These are phyloP conservation scores for Camelus dromedarius DNA, from an alignment of 2,113 vertebrate genomes.

Conservation along the genomic window DNA sequence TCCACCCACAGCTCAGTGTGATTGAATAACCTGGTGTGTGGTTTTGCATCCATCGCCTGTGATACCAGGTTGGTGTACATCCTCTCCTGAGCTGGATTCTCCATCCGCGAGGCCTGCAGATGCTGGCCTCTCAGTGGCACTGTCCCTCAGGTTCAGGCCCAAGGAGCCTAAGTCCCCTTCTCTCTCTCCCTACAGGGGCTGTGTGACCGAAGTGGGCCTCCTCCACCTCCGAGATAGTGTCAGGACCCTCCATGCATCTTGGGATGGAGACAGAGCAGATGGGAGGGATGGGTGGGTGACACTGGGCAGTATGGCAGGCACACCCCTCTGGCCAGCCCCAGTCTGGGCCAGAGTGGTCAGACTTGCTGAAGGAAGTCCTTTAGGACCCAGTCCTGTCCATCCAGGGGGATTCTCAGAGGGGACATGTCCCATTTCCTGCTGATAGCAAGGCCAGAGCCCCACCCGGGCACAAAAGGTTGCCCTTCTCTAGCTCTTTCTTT, in stretches of 20 bases:
- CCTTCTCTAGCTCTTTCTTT: not conserved
- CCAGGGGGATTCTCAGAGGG: not conserved
- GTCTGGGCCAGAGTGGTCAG: not conserved
- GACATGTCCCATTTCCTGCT: not conserved
- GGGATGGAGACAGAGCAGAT: not conserved
- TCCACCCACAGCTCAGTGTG: not conserved
- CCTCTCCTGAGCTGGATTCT: not conserved
- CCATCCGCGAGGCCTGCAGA: not conserved
- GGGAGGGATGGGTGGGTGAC: not conserved
- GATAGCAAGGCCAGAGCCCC: not conserved
- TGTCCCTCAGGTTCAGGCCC: not conserved
- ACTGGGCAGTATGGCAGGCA: not conserved
- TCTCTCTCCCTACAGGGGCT: not conserved
- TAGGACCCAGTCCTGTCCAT: not conserved
- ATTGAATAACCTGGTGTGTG: not conserved
- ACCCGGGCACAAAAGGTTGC: too few species aligned
- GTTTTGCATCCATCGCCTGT: not conserved
- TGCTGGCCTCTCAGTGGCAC: not conserved
- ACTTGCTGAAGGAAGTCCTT: not conserved
- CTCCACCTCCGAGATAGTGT: not conserved
- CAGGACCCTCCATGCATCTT: not conserved
- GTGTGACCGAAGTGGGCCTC: too few species aligned
- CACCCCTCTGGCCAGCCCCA: not conserved
- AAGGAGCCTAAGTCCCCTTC: not conserved
- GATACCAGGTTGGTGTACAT: fast-evolving